Conservation (phyloP, 2,113 vertebrate species). For the Drymodes brunneopygia region DNA sequence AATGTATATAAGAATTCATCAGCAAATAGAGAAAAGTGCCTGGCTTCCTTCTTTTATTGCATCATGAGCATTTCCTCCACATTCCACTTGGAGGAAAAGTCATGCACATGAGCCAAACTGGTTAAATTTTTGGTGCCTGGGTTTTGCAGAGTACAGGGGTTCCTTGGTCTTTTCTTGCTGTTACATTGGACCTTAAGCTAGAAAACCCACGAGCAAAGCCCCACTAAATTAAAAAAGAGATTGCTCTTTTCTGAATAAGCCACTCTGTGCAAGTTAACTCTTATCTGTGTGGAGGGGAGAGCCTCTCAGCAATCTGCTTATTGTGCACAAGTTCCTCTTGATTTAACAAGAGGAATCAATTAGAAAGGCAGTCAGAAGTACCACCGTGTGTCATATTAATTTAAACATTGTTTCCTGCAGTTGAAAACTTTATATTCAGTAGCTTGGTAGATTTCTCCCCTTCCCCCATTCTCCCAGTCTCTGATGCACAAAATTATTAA, state of each 20-base stretch:
- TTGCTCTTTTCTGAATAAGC: background rate
- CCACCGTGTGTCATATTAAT: conserved; percentile 7
- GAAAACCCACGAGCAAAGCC: background rate
- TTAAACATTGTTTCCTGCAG: background rate
- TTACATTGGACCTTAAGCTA: background rate
- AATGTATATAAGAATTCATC: background rate
- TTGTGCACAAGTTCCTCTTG: background rate
- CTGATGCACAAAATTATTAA: conserved; percentile 51
- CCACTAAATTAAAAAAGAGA: background rate
- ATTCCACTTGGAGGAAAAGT: background rate
- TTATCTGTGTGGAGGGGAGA: background rate
- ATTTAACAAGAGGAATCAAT: conserved; percentile 39
- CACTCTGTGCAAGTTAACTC: background rate
- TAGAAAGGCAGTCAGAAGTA: conserved; percentile 31
- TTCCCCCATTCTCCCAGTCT: background rate
- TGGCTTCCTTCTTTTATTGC: background rate
- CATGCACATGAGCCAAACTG: background rate
- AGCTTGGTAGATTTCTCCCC: background rate
- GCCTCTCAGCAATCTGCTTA: background rate
- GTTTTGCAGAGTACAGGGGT: background rate
- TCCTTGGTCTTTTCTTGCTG: background rate
- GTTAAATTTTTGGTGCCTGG: background rate
- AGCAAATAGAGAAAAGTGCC: background rate
- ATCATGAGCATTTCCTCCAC: background rate
- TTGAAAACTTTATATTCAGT: conserved; percentile 49